A percentile compares a stretch with the other conserved stretches of the same genome.
These are phyloP conservation scores for Dorcus hopei DNA, from an alignment of 2,888 invertebrate genomes.

Conservation along the genomic window DNA sequence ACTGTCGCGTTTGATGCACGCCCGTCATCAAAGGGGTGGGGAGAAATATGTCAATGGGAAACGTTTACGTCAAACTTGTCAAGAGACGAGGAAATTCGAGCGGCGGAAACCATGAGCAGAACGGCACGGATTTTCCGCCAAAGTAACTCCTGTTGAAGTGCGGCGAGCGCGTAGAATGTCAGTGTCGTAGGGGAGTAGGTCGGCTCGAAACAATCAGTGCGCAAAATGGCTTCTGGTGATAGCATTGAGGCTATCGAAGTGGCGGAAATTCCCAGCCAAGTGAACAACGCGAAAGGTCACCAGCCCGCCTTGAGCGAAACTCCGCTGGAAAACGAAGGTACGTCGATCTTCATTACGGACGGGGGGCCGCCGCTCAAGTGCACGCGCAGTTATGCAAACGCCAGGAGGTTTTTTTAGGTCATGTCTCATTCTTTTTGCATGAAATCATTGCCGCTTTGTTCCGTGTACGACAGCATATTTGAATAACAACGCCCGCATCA, in stretches of 20 bases:
- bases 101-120: constrained; percentile 25
- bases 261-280: constrained; percentile 64
- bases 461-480: no score
- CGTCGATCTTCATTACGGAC: not conserved
- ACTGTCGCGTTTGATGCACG: no score
- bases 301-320: constrained; percentile 55
- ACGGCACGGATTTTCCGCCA: constrained; percentile 12
- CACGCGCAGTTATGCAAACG: no score
- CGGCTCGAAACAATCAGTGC: constrained; percentile 4
- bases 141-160: constrained; percentile 4
- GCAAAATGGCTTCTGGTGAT: constrained; percentile 80
- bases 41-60: constrained; percentile 44
- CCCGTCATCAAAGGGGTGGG: constrained; percentile 29
- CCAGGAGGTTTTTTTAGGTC: no score
- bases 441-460: no score
- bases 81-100: constrained; percentile 57
- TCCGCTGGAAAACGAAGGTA: constrained; percentile 61
- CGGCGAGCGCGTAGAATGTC: constrained; percentile 7
- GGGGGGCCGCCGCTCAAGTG: no score
- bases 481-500: no score
- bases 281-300: constrained; percentile 59
- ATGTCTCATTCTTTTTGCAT: no score
- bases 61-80: constrained; percentile 41
- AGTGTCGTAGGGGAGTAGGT: not conserved
- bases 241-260: constrained; percentile 74